Conservation (phyloP, 2,888 invertebrate species). For the Leptogaster cylindrica region DNA sequence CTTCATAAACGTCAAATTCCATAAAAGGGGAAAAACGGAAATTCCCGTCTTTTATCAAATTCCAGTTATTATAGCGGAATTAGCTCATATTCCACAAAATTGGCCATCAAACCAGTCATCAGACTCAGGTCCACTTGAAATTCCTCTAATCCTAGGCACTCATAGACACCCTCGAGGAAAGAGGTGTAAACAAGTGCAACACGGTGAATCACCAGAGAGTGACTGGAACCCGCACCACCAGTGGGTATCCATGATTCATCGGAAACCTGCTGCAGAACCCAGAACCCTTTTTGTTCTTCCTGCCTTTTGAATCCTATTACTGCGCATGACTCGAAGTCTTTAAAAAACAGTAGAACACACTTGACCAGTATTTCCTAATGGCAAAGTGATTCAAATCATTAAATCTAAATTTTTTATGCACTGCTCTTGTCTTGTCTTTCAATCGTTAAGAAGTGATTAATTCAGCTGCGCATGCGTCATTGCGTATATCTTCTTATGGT, state of each 20-base stretch:
- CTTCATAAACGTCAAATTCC: too few species aligned
- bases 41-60: neutral
- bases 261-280: neutral
- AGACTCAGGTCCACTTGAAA: too few species aligned
- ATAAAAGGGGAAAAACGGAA: conserved; percentile 8
- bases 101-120: too few species aligned
- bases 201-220: neutral
- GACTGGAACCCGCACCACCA: neutral
- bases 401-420: conserved; percentile 22
- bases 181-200: too few species aligned
- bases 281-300: neutral
- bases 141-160: too few species aligned
- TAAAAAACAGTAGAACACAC: conserved; percentile 8
- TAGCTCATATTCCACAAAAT: too few species aligned
- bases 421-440: conserved; percentile 5
- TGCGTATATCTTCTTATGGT: conserved; percentile 11
- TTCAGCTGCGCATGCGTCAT: conserved; percentile 23
- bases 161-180: too few species aligned
- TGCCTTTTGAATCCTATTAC: conserved; percentile 9
- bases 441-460: conserved; percentile 23
- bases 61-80: too few species aligned
- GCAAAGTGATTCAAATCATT: conserved; percentile 27
- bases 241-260: conserved; percentile 17
- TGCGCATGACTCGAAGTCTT: neutral
- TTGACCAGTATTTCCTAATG: conserved; percentile 19